A percentile compares a stretch with the other conserved stretches of the same genome.
Evolutionary conservation across 2,797 vertebrate genomes (phyloP).

Genomic region (Smutsia temminckii): DNA sequence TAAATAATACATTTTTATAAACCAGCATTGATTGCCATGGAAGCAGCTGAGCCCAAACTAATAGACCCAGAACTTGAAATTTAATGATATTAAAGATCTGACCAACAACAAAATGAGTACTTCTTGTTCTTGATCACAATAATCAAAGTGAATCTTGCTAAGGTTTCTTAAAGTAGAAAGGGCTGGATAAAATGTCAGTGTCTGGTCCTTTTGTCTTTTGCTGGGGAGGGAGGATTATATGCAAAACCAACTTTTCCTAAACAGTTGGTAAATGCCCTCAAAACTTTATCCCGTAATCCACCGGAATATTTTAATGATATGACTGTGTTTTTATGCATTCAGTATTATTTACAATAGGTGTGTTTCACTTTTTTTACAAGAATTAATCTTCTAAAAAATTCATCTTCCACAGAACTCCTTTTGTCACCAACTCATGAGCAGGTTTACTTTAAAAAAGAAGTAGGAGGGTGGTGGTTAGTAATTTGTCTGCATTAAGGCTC

Average conservation of each 20-base stretch:
- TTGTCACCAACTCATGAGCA: not conserved
- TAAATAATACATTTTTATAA: conserved; percentile 8
- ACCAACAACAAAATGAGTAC: not conserved
- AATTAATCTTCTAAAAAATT: not conserved
- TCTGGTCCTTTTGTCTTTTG: not conserved
- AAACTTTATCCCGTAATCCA: not conserved
- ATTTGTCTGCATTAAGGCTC: not conserved
- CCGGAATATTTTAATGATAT: not conserved
- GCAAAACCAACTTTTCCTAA: not conserved
- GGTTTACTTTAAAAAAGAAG: conserved; percentile 10
- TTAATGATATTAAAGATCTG: not conserved
- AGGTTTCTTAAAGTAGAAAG: not conserved
- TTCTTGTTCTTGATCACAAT: not conserved
- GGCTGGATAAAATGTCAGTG: not conserved
- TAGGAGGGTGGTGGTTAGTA: not conserved
- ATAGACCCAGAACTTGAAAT: not conserved
- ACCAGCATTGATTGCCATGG: not conserved
- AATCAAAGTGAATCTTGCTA: conserved; percentile 32
- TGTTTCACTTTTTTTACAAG: not conserved
- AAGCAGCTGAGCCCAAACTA: not conserved
- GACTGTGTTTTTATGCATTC: not conserved
- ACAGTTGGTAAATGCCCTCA: not conserved
- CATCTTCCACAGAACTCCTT: not conserved
- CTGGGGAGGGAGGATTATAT: not conserved
- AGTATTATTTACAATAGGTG: not conserved